Percentiles rank a stretch among this genome's conserved stretches.
Evolutionary conservation across 2,888 invertebrate species (phyloP).

Genomic region (Geophilus truncorum): DNA sequence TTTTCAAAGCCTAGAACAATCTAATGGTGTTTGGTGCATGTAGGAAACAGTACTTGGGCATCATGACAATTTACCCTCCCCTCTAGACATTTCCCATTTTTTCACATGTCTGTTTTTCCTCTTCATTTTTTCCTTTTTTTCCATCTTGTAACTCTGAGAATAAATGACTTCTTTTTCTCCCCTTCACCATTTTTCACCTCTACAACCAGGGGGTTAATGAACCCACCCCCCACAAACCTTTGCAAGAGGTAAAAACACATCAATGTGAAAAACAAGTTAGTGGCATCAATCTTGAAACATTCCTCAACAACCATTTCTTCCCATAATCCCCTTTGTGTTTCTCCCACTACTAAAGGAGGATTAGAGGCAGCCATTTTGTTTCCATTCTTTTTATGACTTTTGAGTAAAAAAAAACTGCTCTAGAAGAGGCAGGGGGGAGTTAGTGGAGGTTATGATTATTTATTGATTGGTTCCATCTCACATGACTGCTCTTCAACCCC

Average conservation of each 20-base stretch:
- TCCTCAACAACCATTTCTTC: constrained; percentile 5
- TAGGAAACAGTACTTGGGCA: neutral
- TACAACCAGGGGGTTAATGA: constrained; percentile 1
- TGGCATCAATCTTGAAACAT: constrained; percentile 14
- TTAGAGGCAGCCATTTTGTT: neutral
- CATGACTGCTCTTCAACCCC: neutral
- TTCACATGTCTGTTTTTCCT: neutral
- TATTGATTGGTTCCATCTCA: neutral
- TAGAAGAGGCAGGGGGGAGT: neutral
- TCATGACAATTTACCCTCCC: neutral
- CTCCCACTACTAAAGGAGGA: neutral
- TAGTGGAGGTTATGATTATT: neutral
- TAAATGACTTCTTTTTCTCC: constrained; percentile 13
- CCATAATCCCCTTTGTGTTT: constrained; percentile 20
- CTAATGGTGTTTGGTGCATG: neutral
- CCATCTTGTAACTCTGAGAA: neutral
- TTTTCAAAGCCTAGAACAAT: neutral
- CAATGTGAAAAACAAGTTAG: constrained; percentile 18
- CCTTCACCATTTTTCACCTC: constrained; percentile 1
- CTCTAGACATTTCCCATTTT: neutral
- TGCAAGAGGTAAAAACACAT: neutral
- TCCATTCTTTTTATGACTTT: neutral
- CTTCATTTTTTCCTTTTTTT: neutral
- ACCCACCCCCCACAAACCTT: neutral
- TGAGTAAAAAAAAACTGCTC: neutral